These are phyloP conservation scores for Scleropages formosus DNA, from an alignment of 2,797 vertebrate species.

Conservation along the genomic window DNA sequence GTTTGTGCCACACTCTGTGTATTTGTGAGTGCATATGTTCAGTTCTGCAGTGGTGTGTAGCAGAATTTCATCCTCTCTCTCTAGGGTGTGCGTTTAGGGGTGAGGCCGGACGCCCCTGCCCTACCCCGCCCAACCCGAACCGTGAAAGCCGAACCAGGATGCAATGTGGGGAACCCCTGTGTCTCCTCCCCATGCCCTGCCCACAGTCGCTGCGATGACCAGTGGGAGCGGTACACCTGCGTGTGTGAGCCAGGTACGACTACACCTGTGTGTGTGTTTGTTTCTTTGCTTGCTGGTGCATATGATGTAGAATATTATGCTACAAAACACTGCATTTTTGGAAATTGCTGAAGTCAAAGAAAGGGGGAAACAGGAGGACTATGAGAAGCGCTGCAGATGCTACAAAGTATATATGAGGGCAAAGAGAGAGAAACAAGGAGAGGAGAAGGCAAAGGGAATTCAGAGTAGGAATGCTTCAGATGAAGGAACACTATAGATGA, in stretches of 20 bases:
- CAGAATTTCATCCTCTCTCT: not conserved
- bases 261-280: not conserved
- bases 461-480: conserved; percentile 46
- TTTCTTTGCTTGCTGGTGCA: not conserved
- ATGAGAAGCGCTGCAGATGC: not conserved
- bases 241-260: conserved; percentile 83
- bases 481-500: conserved; percentile 31
- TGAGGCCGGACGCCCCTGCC: conserved; percentile 71
- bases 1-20: not conserved
- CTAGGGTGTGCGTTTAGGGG: conserved; percentile 87
- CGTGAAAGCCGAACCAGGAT: conserved; percentile 85
- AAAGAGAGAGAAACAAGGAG: conserved; percentile 27
- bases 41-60: not conserved
- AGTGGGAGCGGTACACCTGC: conserved; percentile 88
- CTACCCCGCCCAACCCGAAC: conserved; percentile 79
- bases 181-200: conserved; percentile 82
- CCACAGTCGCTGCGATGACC: conserved; percentile 82
- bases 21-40: conserved; percentile 1
- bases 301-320: not conserved
- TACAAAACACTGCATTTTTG: not conserved
- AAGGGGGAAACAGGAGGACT: conserved; percentile 12
- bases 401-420: not conserved
- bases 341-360: conserved; percentile 8
- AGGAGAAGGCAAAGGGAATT: conserved; percentile 39
- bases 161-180: conserved; percentile 78